Evolutionary conservation across 1,140 invertebrate species (phyloP).

Genomic region (Panagrolaimus sp.): DNA sequence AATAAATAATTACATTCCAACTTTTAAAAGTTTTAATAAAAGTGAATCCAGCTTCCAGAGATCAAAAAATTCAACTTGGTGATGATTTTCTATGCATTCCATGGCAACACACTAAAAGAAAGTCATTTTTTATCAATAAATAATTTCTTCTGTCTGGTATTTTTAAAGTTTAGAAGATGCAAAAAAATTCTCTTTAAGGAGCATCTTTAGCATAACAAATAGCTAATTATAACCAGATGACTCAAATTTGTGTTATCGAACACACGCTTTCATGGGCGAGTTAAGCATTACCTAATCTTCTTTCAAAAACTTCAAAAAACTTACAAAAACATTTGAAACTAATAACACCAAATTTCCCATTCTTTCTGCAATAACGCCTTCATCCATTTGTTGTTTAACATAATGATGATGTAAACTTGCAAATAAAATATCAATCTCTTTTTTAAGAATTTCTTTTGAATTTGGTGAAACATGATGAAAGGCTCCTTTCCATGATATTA

Average conservation of each 20-base stretch:
- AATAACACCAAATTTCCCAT: constrained; percentile 38
- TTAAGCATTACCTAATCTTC: neutral
- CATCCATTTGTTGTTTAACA: neutral
- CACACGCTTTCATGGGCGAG: neutral
- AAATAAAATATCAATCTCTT: constrained; percentile 2
- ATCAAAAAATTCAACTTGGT: constrained; percentile 44
- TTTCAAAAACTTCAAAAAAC: constrained; percentile 16
- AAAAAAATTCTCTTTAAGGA: too few species aligned
- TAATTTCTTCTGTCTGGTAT: too few species aligned
- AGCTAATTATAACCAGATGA: neutral
- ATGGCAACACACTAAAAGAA: constrained; percentile 20
- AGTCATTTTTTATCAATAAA: neutral
- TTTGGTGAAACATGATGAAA: neutral
- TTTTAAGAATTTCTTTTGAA: neutral
- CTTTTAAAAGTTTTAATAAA: constrained; percentile 29
- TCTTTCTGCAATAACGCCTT: constrained; percentile 31
- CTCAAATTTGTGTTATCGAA: too few species aligned
- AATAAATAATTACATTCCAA: neutral
- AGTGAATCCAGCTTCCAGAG: constrained; percentile 42
- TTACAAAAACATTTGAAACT: constrained; percentile 35
- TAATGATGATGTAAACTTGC: constrained; percentile 2
- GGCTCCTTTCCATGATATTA: constrained; percentile 34
- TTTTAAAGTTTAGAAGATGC: too few species aligned
- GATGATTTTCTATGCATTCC: constrained; percentile 32
- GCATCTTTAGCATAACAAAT: neutral